Percentiles rank a stretch among this genome's conserved stretches.
Evolutionary conservation across 2,888 invertebrate genomes (phyloP).

Genomic region (Dione vanillae): DNA sequence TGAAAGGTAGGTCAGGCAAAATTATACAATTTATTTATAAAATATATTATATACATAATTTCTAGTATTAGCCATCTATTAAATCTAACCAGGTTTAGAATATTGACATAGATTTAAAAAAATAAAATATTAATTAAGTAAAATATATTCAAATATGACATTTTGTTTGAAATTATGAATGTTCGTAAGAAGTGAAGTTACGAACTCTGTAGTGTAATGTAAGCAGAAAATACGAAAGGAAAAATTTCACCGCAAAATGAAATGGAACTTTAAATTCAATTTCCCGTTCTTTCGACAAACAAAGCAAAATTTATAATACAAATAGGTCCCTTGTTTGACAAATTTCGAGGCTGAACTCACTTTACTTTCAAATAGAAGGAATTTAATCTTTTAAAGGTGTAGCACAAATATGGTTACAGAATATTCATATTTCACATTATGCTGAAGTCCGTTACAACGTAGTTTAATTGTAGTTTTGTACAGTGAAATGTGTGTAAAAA

Average conservation of each 20-base stretch:
- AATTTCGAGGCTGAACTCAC: constrained; percentile 40
- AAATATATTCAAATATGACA: not conserved
- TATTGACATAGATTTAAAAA: not conserved
- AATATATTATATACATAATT: no score
- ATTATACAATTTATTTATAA: no score
- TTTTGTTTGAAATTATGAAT: not conserved
- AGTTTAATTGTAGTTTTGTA: no score
- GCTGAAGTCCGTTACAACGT: no score
- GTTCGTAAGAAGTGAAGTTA: constrained; percentile 1
- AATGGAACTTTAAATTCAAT: constrained; percentile 40
- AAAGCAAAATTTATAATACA: constrained; percentile 42
- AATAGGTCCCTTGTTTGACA: constrained; percentile 34
- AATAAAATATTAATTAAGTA: not conserved
- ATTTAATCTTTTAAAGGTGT: not conserved
- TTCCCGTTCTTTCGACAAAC: constrained; percentile 35
- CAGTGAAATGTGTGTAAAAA: no score
- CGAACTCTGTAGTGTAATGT: constrained; percentile 6
- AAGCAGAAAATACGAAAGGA: constrained; percentile 26
- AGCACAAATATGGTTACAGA: not conserved
- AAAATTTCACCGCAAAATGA: constrained; percentile 20
- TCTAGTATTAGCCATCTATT: no score
- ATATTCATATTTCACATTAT: constrained; percentile 12
- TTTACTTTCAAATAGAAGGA: constrained; percentile 30
- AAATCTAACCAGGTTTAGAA: no score
- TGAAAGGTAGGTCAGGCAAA: no score